phyloP scores from a whole-genome alignment of 2,797 vertebrate genomes.

The Clarias platycephalus region DNA sequence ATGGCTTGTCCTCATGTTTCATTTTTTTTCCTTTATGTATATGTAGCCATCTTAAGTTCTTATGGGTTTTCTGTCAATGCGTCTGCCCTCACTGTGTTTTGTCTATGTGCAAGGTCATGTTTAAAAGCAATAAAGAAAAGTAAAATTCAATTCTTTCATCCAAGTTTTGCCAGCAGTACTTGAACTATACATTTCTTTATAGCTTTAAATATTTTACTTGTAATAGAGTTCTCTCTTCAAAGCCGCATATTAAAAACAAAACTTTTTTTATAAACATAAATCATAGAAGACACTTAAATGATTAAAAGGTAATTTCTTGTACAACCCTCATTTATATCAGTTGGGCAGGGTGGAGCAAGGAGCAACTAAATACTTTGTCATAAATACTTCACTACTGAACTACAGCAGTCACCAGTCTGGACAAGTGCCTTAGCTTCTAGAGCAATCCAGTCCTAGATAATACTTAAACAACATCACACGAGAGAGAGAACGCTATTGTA shows the following conservation, averaged over 20 bases:
- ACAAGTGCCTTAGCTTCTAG: neutral
- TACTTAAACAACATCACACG: neutral
- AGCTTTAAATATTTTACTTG: neutral
- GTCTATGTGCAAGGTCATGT: conserved; percentile 80
- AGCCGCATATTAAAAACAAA: neutral
- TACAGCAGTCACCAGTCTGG: neutral
- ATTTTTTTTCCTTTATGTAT: conserved; percentile 53
- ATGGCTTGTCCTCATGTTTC: conserved; percentile 52
- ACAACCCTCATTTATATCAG: neutral
- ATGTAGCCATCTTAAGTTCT: conserved; percentile 56
- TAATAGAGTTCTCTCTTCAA: neutral
- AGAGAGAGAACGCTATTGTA: too few species aligned
- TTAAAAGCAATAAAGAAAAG: conserved; percentile 83
- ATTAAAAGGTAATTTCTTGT: neutral
- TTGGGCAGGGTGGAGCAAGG: neutral
- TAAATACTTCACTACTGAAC: neutral
- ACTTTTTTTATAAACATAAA: neutral
- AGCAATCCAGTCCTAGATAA: neutral
- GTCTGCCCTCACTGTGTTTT: conserved; percentile 76
- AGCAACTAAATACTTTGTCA: neutral
- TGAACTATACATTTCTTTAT: conserved; percentile 13
- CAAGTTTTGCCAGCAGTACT: conserved; percentile 32
- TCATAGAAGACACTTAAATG: neutral
- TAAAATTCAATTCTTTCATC: conserved; percentile 61
- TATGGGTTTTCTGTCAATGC: conserved; percentile 73